phyloP scores from a whole-genome alignment of 2,797 vertebrate species.

The Platalea minor region DNA sequence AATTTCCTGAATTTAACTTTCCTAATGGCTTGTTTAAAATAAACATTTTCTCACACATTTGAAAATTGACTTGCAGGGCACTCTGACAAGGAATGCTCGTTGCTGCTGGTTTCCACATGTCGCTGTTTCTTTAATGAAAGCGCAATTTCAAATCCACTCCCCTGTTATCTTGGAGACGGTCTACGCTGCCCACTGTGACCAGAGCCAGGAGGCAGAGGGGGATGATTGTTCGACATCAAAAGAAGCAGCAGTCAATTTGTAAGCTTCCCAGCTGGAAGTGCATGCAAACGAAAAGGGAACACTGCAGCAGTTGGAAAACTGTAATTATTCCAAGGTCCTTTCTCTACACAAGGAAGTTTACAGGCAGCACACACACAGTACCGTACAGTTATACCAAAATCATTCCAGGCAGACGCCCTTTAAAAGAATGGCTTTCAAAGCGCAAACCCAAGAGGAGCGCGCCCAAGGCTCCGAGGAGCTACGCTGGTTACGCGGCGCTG shows the following conservation, averaged over 20 bases:
- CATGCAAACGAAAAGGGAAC: background rate
- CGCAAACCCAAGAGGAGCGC: rapidly evolving
- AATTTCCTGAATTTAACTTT: background rate
- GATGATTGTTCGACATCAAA: conserved; percentile 39
- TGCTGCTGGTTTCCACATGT: background rate
- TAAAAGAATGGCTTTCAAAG: background rate
- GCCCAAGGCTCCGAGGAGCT: rapidly evolving
- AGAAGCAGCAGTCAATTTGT: conserved; percentile 58
- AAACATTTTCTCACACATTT: background rate
- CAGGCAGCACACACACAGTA: background rate
- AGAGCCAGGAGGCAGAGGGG: conserved; percentile 39
- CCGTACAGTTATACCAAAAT: background rate
- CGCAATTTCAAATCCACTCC: conserved; percentile 9
- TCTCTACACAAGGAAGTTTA: background rate
- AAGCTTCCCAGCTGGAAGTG: conserved; percentile 55
- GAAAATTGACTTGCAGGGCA: background rate
- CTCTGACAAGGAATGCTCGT: background rate
- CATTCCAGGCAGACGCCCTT: background rate
- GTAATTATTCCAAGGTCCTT: background rate
- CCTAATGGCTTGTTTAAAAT: background rate
- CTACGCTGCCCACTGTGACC: conserved; percentile 17
- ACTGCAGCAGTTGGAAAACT: background rate
- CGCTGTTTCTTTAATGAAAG: background rate
- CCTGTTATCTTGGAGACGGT: conserved; percentile 38
- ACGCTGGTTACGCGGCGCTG: background rate